Evolutionary conservation across 2,113 vertebrate genomes (phyloP).

Genomic region (Ammodytes dubius): DNA sequence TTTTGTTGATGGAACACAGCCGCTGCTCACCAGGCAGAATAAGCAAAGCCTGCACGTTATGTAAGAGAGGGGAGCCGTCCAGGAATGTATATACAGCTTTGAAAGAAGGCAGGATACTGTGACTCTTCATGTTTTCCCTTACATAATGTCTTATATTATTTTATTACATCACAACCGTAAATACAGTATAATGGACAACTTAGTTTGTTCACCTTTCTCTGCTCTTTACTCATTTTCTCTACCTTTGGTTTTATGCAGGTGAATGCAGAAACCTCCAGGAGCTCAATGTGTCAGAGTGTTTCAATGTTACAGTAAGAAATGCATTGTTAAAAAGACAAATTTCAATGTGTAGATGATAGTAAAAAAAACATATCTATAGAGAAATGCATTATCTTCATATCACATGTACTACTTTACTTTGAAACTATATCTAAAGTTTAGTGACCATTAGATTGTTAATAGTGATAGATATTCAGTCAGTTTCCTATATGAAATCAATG

Average conservation of each 20-base stretch:
- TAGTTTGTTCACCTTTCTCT: not conserved
- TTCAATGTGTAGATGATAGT: not conserved
- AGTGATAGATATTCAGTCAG: not conserved
- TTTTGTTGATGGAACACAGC: slow-evolving; percentile 57
- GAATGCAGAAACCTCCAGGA: slow-evolving; percentile 88
- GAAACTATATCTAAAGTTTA: not conserved
- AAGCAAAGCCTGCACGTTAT: slow-evolving; percentile 32
- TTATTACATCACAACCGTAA: not conserved
- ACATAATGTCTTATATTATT: not conserved
- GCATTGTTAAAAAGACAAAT: not conserved
- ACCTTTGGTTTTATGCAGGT: slow-evolving; percentile 50
- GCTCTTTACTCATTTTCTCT: not conserved
- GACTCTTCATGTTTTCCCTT: not conserved
- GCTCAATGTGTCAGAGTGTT: slow-evolving; percentile 88
- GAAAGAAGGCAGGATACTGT: slow-evolving; percentile 9
- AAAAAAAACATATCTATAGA: not conserved
- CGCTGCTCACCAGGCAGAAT: slow-evolving; percentile 27
- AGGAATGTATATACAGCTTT: slow-evolving; percentile 33
- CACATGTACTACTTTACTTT: not conserved
- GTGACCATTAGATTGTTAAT: not conserved
- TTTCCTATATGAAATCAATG: not conserved
- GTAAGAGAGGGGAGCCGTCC: slow-evolving; percentile 10
- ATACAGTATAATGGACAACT: not conserved
- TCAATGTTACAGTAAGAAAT: slow-evolving; percentile 85
- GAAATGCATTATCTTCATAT: not conserved